Evolutionary conservation across 2,113 vertebrate genomes (phyloP).

Genomic region (Ctenomys sociabilis): DNA sequence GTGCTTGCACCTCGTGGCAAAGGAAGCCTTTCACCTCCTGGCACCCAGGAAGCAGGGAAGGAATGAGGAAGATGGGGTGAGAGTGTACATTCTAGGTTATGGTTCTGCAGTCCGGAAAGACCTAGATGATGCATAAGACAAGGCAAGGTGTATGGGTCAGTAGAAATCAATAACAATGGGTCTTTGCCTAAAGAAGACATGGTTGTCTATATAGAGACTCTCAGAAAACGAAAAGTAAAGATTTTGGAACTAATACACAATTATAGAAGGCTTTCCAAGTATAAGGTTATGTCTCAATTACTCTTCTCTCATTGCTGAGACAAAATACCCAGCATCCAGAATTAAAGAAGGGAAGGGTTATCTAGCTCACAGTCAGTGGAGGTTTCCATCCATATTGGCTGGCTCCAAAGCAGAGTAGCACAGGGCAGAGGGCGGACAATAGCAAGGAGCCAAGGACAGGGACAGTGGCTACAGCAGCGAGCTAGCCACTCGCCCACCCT

Average conservation of each 20-base stretch:
- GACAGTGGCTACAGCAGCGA: too few relatives aligned
- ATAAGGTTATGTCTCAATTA: background rate
- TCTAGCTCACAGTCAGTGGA: too few relatives aligned
- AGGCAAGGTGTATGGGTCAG: background rate
- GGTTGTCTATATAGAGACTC: background rate
- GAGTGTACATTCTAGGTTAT: background rate
- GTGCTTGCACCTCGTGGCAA: background rate
- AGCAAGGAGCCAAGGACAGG: too few relatives aligned
- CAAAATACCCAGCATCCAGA: too few relatives aligned
- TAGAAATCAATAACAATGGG: background rate
- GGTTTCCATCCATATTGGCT: too few relatives aligned
- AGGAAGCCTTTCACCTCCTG: background rate
- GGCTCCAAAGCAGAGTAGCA: too few relatives aligned
- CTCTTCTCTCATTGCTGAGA: too few relatives aligned
- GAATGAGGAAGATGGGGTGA: too few relatives aligned
- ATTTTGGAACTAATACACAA: background rate
- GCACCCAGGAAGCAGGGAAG: background rate
- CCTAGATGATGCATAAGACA: background rate
- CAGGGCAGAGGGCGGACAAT: too few relatives aligned
- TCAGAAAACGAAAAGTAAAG: background rate
- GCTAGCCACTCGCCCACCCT: too few relatives aligned
- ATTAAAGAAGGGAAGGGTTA: too few relatives aligned
- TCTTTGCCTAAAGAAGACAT: background rate
- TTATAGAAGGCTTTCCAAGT: background rate
- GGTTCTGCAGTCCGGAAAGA: background rate